These are phyloP conservation scores for Bolborhynchus lineola DNA, from an alignment of 2,113 vertebrate species.

Conservation along the genomic window DNA sequence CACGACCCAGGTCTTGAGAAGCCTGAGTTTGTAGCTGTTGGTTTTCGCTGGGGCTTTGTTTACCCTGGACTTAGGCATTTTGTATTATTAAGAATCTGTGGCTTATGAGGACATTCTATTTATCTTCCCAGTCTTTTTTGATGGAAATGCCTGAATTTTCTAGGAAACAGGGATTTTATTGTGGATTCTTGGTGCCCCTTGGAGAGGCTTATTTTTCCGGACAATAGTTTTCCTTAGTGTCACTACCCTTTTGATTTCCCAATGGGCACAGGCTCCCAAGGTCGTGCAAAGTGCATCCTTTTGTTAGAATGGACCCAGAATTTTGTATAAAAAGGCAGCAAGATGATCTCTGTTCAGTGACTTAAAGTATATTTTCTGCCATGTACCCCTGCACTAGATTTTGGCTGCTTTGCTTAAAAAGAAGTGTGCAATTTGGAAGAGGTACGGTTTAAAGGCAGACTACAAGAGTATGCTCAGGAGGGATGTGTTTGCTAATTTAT, in stretches of 20 bases:
- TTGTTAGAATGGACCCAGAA: constrained; percentile 68
- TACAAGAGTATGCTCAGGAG: not conserved
- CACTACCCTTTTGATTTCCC: constrained; percentile 75
- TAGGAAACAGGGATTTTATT: constrained; percentile 77
- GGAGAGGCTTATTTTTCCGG: constrained; percentile 76
- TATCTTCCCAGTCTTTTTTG: constrained; percentile 76
- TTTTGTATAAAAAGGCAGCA: constrained; percentile 53
- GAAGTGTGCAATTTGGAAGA: not conserved
- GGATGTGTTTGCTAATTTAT: not conserved
- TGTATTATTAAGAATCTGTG: constrained; percentile 77
- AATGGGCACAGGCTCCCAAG: constrained; percentile 71
- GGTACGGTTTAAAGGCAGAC: not conserved
- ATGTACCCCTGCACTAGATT: not conserved
- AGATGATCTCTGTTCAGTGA: not conserved
- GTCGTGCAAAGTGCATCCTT: constrained; percentile 78
- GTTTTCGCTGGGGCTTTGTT: constrained; percentile 75
- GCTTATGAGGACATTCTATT: constrained; percentile 77
- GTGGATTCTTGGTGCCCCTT: constrained; percentile 75
- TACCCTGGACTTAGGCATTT: constrained; percentile 75
- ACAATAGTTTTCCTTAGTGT: constrained; percentile 78
- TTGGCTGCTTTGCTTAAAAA: not conserved
- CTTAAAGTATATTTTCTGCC: constrained; percentile 20
- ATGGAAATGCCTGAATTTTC: constrained; percentile 79
- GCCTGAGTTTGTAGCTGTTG: constrained; percentile 70
- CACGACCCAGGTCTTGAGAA: constrained; percentile 71